phyloP scores from a whole-genome alignment of 1,140 invertebrate genomes.

The Drosophila quadrilineata region DNA sequence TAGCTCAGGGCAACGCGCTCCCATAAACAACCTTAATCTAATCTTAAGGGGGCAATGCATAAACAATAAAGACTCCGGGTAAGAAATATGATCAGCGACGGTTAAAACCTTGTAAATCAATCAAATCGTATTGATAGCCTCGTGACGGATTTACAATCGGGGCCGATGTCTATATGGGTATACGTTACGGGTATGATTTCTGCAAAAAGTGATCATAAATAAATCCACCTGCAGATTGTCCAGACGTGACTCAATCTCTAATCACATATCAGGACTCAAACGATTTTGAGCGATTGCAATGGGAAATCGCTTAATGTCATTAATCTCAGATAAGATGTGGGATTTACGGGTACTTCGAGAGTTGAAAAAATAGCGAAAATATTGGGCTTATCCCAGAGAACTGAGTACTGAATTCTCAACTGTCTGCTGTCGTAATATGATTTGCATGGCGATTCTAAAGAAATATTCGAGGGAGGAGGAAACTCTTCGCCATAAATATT shows the following conservation, averaged over 20 bases:
- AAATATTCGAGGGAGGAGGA: slow-evolving; percentile 29
- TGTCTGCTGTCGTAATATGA: slow-evolving; percentile 11
- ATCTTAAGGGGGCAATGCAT: slow-evolving; percentile 38
- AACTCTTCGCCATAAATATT: slow-evolving; percentile 49
- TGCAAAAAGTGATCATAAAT: slow-evolving; percentile 8
- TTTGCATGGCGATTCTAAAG: slow-evolving; percentile 36
- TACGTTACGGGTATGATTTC: slow-evolving; percentile 20
- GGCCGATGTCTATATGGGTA: slow-evolving; percentile 17
- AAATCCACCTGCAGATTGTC: neutral
- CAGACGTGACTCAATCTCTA: slow-evolving; percentile 30
- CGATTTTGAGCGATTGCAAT: slow-evolving; percentile 55
- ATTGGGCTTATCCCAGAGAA: too few species aligned
- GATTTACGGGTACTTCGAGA: neutral
- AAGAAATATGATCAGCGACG: slow-evolving; percentile 52
- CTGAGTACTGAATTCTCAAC: slow-evolving; percentile 7
- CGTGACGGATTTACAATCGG: slow-evolving; percentile 58
- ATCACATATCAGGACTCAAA: slow-evolving; percentile 33
- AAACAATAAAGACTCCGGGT: neutral
- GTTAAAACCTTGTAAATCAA: slow-evolving; percentile 65
- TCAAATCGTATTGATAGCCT: slow-evolving; percentile 59
- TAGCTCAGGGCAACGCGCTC: too few species aligned
- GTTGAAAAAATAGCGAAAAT: too few species aligned
- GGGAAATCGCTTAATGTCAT: slow-evolving; percentile 50
- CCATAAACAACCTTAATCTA: slow-evolving; percentile 64
- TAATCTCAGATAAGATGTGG: slow-evolving; percentile 3